A percentile compares a stretch with the other conserved stretches of the same genome.
Conservation (phyloP, 2,113 vertebrate genomes). For the Sprattus sprattus region DNA sequence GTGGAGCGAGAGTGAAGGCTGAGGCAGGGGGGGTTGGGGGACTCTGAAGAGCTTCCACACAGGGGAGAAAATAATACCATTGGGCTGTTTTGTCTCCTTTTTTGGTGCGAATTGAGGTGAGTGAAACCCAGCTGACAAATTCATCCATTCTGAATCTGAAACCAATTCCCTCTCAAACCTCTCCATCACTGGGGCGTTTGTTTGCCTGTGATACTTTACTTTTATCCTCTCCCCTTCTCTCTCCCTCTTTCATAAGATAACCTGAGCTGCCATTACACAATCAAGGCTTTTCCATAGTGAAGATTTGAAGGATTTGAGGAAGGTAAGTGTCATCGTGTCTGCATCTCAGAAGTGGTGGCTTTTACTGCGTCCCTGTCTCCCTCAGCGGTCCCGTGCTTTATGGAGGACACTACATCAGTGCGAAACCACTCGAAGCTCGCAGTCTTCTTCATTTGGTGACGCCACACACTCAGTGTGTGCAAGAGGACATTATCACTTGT, state of each 20-base stretch:
- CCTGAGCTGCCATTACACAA: conserved; percentile 2
- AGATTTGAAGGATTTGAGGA: conserved; percentile 9
- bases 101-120: neutral
- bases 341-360: neutral
- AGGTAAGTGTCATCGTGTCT: neutral
- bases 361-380: neutral
- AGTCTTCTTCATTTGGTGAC: neutral
- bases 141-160: neutral
- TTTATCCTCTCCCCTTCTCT: neutral
- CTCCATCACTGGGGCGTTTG: neutral
- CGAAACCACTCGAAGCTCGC: neutral
- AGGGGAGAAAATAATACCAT: neutral
- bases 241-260: neutral
- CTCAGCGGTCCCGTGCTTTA: neutral
- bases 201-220: neutral
- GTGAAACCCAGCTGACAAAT: neutral
- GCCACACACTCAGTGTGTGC: neutral
- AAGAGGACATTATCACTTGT: neutral
- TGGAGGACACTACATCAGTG: neutral
- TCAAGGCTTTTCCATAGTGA: conserved; percentile 1
- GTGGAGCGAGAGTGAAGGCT: neutral
- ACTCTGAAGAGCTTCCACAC: neutral
- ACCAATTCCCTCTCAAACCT: neutral
- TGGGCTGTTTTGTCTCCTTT: neutral
- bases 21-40: neutral